Conservation (phyloP, 2,113 vertebrate species). For the Saguinus midas region DNA sequence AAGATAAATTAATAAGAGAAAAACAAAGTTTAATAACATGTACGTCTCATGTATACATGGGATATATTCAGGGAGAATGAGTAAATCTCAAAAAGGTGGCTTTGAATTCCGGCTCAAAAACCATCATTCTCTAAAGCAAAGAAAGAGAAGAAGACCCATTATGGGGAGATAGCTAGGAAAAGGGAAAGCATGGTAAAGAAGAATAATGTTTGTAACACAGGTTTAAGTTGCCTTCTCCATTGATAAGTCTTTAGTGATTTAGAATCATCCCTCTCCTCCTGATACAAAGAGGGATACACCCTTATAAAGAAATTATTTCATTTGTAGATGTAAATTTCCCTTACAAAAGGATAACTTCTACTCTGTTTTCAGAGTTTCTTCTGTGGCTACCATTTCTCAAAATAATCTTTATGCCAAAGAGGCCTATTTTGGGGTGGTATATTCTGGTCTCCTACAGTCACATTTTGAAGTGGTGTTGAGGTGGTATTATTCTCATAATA, state of each 20-base stretch:
- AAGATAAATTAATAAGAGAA: neutral
- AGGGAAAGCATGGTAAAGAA: neutral
- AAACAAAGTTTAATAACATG: neutral
- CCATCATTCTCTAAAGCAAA: neutral
- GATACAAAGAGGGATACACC: neutral
- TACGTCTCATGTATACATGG: neutral
- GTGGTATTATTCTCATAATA: neutral
- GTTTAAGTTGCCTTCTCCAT: neutral
- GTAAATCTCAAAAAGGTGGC: neutral
- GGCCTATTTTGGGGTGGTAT: neutral
- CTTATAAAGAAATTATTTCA: neutral
- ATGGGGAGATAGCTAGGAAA: neutral
- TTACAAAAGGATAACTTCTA: neutral
- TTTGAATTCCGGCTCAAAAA: neutral
- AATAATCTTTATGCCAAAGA: constrained; percentile 7
- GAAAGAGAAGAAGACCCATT: neutral
- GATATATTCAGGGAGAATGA: neutral
- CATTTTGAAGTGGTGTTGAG: neutral
- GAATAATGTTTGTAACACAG: neutral
- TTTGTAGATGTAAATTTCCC: neutral
- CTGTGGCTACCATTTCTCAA: neutral
- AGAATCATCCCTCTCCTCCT: neutral
- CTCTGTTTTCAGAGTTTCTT: neutral
- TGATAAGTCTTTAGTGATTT: neutral
- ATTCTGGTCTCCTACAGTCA: neutral